A percentile compares a stretch with the other conserved stretches of the same genome.
Evolutionary conservation across 35 echinoderm and acorn worm genomes (phyloP).

Genomic region (Ophiothrix spiculata): DNA sequence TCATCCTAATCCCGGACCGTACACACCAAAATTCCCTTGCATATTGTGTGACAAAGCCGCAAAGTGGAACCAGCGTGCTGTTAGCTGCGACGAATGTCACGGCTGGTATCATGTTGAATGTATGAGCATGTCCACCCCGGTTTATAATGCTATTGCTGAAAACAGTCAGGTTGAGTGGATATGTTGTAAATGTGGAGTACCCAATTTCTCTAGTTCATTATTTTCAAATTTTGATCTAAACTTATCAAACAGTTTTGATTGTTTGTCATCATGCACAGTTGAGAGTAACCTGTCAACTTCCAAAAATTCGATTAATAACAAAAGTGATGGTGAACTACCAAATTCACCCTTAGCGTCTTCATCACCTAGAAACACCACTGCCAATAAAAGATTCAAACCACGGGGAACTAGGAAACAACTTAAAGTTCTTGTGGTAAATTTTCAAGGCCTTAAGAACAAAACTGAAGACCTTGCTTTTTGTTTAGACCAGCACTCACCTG

Average conservation of each 20-base stretch:
- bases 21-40: too few species aligned
- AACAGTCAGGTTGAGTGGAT: not conserved
- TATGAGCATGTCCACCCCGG: not conserved
- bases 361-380: not conserved
- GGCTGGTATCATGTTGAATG: not conserved
- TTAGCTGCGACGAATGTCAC: not conserved
- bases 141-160: not conserved
- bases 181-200: not conserved
- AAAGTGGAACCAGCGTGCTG: not conserved
- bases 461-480: not conserved
- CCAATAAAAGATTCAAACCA: not conserved
- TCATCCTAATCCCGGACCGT: too few species aligned
- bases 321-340: not conserved
- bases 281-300: not conserved
- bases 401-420: not conserved
- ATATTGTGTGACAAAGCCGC: not conserved
- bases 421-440: not conserved
- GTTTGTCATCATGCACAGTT: not conserved
- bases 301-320: not conserved
- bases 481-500: not conserved
- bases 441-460: not conserved
- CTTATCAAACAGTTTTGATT: not conserved
- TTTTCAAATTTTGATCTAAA: not conserved
- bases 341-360: not conserved
- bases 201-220: not conserved